Base-by-base conservation (phyloP, 2,113 vertebrate species). In the Pachypanchax playfairii region DNA sequence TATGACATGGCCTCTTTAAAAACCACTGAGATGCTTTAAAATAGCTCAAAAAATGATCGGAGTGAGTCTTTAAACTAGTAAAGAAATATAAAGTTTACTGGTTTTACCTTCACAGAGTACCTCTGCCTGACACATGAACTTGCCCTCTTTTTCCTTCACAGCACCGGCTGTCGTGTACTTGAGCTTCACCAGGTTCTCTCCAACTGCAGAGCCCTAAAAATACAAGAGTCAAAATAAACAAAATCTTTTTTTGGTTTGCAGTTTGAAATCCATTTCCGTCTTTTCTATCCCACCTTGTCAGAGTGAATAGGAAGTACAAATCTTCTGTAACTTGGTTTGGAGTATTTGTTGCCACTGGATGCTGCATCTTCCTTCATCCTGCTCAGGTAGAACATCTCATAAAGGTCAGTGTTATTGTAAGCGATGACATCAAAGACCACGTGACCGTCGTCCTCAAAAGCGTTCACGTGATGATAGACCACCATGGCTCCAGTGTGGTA, bases 391-490 rank as follows among this genome's bases (percentile, higher is more conserved):
- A 98, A 98, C 91, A 93, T 91, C 0, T 98, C 82, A 59, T 96
- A 98, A 5, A 98, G 91, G 43, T 93, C 93, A 41, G 59, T 89
- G 58, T 98, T 93, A 6, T 79, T 24, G 14, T 98, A 95, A 65
- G 93, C 80, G 11, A 98, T 91, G 41, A 95, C 67, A 1, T 99
- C 97, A 13, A 96, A 90, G 50, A 98, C 4, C 15, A 99, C 56
- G n/a, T 95, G 94, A 41, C 90, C 92, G 0, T 95, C 90, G 0
- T 96, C 94, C 81, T 99, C 96, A 2, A 93, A 96, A 49, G 96
- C 96, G 0, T 98, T 98, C 65, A 96, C 59, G 0, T 98, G 97
- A 77, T 99, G 97, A 71, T 94, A 98, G 64, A 95, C 67, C 1
- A 98, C 86, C 90, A 96, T 53, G 1, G 95, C 51, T 50, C 92